A percentile compares a stretch with the other conserved stretches of the same genome.
These are phyloP conservation scores for Beris morrisii DNA, from an alignment of 2,888 invertebrate species.

Conservation along the genomic window DNA sequence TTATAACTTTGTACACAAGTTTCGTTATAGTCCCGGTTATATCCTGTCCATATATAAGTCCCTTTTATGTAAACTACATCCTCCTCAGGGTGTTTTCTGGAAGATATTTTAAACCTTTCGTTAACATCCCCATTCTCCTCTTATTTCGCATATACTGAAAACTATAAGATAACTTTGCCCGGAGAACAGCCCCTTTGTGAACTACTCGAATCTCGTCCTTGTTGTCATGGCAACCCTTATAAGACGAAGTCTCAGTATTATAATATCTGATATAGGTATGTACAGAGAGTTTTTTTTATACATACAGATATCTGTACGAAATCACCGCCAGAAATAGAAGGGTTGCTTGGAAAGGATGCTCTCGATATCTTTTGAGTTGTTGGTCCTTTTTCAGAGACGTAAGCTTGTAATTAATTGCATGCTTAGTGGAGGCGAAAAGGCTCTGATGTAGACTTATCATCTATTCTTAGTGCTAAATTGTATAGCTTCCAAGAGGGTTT, in stretches of 20 bases:
- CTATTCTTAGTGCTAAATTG: conserved; percentile 16
- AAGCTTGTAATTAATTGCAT: conserved; percentile 56
- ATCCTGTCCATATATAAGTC: conserved; percentile 34
- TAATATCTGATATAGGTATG: conserved; percentile 15
- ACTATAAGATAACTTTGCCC: conserved; percentile 37
- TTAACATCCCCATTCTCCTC: conserved; percentile 28
- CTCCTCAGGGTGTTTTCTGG: conserved; percentile 40
- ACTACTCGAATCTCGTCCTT: conserved; percentile 30
- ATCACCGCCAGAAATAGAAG: conserved; percentile 26
- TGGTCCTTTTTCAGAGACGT: conserved; percentile 31
- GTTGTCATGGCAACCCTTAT: conserved; percentile 38
- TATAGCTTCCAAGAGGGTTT: too few species aligned
- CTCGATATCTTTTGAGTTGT: conserved; percentile 36
- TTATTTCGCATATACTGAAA: conserved; percentile 35
- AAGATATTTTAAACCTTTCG: conserved; percentile 40
- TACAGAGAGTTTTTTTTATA: background rate
- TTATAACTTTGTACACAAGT: conserved; percentile 31
- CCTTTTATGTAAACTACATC: conserved; percentile 40
- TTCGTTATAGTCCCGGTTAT: conserved; percentile 19
- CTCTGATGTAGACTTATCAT: conserved; percentile 45
- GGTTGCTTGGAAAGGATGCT: conserved; percentile 25
- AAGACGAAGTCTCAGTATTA: conserved; percentile 32
- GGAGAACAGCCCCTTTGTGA: conserved; percentile 24
- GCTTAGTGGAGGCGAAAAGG: conserved; percentile 54
- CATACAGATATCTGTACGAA: conserved; percentile 1